A percentile compares a stretch with the other conserved stretches of the same genome.
phyloP scores from a whole-genome alignment of 1,140 invertebrate genomes.

The Diabrotica virgifera region DNA sequence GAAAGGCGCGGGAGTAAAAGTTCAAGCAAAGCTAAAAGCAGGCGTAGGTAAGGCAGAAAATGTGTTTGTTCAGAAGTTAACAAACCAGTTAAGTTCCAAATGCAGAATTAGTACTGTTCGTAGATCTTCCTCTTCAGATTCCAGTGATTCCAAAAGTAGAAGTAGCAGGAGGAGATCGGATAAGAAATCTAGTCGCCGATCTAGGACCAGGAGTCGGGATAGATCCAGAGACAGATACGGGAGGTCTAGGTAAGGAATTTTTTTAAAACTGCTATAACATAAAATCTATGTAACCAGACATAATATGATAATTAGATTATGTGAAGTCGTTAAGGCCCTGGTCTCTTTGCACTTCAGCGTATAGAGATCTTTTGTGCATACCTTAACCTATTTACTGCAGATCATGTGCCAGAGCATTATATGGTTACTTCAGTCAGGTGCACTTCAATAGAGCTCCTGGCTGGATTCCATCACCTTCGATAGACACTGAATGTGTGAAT shows the following conservation, averaged over 20 bases:
- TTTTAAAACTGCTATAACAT: not conserved
- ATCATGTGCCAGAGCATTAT: no score
- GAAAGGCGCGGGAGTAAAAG: constrained; percentile 38
- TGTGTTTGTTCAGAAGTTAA: constrained; percentile 14
- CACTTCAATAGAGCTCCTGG: no score
- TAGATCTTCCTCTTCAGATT: constrained; percentile 40
- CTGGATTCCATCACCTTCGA: no score
- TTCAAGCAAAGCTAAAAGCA: constrained; percentile 36
- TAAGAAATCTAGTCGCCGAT: constrained; percentile 28
- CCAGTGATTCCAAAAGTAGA: constrained; percentile 33
- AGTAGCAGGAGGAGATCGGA: constrained; percentile 28
- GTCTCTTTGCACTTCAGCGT: no score
- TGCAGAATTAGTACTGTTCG: constrained; percentile 19
- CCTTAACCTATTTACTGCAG: no score
- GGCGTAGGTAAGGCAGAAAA: constrained; percentile 37
- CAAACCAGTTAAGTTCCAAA: constrained; percentile 15
- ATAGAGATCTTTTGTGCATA: no score
- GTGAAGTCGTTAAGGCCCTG: no score
- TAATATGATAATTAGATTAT: no score
- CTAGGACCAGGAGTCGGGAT: constrained; percentile 31
- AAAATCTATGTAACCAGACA: no score
- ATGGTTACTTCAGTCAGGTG: no score
- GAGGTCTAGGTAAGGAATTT: not conserved
- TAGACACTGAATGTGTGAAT: no score
- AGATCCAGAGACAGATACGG: constrained; percentile 26